Conservation (phyloP, 1,140 invertebrate species). For the Philotrypesis tridentata region DNA sequence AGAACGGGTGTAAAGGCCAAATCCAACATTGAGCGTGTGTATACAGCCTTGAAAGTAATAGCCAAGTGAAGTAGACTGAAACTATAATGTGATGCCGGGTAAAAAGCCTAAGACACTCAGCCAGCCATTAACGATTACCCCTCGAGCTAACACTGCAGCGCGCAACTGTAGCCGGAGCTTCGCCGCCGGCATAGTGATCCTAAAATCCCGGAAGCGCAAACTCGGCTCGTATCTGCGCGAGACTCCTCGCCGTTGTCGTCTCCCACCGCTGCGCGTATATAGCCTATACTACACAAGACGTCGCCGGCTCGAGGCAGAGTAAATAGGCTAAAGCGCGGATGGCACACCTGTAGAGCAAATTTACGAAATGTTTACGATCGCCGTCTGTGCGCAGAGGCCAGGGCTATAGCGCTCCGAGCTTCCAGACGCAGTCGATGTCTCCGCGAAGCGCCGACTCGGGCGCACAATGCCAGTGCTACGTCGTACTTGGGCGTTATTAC, state of each 20-base stretch:
- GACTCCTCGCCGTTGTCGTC: background rate
- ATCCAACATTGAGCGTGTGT: background rate
- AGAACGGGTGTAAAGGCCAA: background rate
- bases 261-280: background rate
- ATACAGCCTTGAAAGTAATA: background rate
- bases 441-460: slow-evolving; percentile 55
- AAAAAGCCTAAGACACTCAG: background rate
- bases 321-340: slow-evolving; percentile 64
- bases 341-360: slow-evolving; percentile 75
- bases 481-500: slow-evolving; percentile 70
- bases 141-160: background rate
- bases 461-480: slow-evolving; percentile 58
- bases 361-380: slow-evolving; percentile 74
- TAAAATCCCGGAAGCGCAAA: slow-evolving; percentile 31
- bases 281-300: slow-evolving; percentile 18
- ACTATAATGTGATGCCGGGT: background rate
- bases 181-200: slow-evolving; percentile 12
- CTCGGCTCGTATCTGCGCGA: slow-evolving; percentile 1
- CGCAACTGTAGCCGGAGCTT: background rate
- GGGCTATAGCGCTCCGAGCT: slow-evolving; percentile 47
- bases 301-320: slow-evolving; percentile 52
- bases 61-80: background rate
- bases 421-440: slow-evolving; percentile 9
- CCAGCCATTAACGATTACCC: slow-evolving; percentile 7
- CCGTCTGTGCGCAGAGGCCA: slow-evolving; percentile 57